Evolutionary conservation across 2,888 invertebrate genomes (phyloP).

Genomic region (Conomelus anceps): DNA sequence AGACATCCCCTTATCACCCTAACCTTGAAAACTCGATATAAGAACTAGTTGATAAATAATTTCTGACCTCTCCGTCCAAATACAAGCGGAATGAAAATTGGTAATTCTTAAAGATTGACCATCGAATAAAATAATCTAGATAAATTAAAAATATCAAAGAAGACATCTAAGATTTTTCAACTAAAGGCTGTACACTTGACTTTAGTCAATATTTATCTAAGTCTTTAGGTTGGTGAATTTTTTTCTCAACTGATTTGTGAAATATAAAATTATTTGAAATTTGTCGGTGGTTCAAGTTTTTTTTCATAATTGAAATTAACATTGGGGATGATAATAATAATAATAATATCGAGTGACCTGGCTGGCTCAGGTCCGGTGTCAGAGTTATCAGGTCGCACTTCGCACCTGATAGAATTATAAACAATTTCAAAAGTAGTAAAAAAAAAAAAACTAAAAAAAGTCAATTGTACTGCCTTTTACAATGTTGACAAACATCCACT

Average conservation of each 20-base stretch:
- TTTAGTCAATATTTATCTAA: background rate
- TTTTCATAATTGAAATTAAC: no score
- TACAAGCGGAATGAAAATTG: background rate
- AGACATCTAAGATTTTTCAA: background rate
- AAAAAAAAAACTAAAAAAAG: background rate
- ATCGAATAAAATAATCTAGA: no score
- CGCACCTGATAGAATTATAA: no score
- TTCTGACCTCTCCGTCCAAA: background rate
- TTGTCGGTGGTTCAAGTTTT: no score
- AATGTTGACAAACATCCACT: background rate
- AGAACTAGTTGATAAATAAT: background rate
- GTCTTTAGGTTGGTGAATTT: background rate
- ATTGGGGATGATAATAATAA: no score
- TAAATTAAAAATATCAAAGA: no score
- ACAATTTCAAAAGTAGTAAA: background rate
- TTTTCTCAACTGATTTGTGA: no score
- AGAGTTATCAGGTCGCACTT: no score
- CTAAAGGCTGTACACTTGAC: background rate
- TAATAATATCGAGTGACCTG: no score
- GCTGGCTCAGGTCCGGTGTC: no score
- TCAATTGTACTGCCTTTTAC: background rate
- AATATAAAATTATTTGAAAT: no score
- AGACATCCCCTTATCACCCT: background rate
- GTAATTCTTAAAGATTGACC: background rate
- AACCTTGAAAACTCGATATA: background rate